Evolutionary conservation across 2,888 invertebrate species (phyloP).

Genomic region (Nipponacmea schrenckii): DNA sequence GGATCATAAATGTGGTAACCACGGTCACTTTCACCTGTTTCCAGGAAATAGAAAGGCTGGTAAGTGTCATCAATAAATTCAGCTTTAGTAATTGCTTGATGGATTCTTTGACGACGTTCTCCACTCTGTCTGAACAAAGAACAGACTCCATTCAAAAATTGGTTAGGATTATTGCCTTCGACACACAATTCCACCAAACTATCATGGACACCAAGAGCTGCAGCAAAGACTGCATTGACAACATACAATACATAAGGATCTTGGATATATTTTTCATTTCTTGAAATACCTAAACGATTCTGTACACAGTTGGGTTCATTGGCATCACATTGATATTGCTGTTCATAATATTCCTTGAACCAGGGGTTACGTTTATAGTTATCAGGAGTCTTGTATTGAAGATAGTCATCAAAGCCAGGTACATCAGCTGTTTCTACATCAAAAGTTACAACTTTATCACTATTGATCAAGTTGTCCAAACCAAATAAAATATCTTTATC

Average conservation of each 20-base stretch:
- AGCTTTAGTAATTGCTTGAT: constrained; percentile 43
- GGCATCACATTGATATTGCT: constrained; percentile 34
- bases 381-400: constrained; percentile 53
- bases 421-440: constrained; percentile 63
- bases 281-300: constrained; percentile 42
- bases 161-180: constrained; percentile 12
- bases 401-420: constrained; percentile 55
- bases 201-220: constrained; percentile 55
- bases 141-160: constrained; percentile 44
- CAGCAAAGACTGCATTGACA: constrained; percentile 62
- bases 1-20: constrained; percentile 62
- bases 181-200: constrained; percentile 46
- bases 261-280: constrained; percentile 51
- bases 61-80: constrained; percentile 54
- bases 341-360: constrained; percentile 69
- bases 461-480: constrained; percentile 23
- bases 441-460: constrained; percentile 45
- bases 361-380: constrained; percentile 66
- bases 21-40: constrained; percentile 56
- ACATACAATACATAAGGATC: constrained; percentile 63
- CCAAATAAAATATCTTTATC: constrained; percentile 44
- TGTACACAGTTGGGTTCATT: constrained; percentile 25
- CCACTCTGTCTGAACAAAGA: constrained; percentile 47
- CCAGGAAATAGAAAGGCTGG: constrained; percentile 56
- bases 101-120: constrained; percentile 49